Evolutionary conservation across 2,113 vertebrate genomes (phyloP), one percentile per base, ranked within the genome.

Genomic region (Sorex fumeus): DNA sequence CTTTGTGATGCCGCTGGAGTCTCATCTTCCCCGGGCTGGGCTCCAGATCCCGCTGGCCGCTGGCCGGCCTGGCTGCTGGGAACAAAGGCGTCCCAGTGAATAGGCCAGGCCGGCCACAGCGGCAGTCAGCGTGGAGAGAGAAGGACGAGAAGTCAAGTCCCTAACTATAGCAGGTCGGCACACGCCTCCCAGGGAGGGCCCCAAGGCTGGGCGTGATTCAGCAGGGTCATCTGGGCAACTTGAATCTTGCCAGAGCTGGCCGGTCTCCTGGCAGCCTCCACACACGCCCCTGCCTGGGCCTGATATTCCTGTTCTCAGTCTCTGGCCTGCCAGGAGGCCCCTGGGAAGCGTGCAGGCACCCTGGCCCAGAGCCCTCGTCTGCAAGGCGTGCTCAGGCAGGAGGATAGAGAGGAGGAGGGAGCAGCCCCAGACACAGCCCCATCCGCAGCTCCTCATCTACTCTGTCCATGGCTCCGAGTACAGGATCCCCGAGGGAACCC

Each of bases 1-100:
- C 94, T 95, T 95, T 96, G 96, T 96, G 77, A 30, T 28, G 53
- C 45, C 1, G 9, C 15, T 40, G 92, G 57, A 87, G 93, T 72
- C 83, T n/a, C 27, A 12, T 86, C 80, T 81, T 90, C 75, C 28
- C 93, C 62, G 93, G 88, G 88, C 71, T 45, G 66, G 43, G 84
- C 75, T 95, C 86, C 84, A 76, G 76, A 86, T 92, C 0, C 1
- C 50, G 78, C 85, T 79, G 93, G 79, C 1, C 50, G 78, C 85
- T 79, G 93, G 79, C 78, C 88, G 74, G 60, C 66, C 79, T 82
- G 94, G 88, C 84, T 90, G 79, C 60, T 1, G 28, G 0, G 62
- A 75, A 96, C 96, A 97, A 95, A 90, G 85, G 93, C 72, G 66
- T 84, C 76, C 91, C 57, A 94, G 96, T 95, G n/a, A 94, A 95